Conservation (phyloP, 2,888 invertebrate genomes). For the Helicoverpa assulta region DNA sequence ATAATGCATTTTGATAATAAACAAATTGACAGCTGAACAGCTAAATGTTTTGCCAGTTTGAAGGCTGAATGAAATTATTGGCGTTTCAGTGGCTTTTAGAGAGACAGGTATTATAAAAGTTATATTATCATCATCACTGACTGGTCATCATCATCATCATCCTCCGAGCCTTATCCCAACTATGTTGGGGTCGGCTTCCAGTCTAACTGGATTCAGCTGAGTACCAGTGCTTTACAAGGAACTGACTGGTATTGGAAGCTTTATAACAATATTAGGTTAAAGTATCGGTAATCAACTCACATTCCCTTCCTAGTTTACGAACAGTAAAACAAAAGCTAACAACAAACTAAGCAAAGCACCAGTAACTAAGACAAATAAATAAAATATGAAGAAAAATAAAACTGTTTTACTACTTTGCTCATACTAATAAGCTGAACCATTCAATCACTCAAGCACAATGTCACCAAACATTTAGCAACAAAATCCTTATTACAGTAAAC, state of each 20-base stretch:
- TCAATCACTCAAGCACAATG: constrained; percentile 54
- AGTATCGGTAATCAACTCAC: no score
- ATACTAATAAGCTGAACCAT: constrained; percentile 9
- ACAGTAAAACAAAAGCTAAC: background rate
- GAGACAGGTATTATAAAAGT: background rate
- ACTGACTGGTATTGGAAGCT: no score
- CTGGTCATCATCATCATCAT: no score
- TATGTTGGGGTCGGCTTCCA: no score
- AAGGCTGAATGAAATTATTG: background rate
- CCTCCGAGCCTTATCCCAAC: no score
- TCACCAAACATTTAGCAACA: constrained; percentile 54
- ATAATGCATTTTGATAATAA: constrained; percentile 18
- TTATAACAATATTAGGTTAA: no score
- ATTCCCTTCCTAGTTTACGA: no score
- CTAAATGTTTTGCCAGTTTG: background rate
- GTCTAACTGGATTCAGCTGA: no score
- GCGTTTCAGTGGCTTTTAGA: background rate
- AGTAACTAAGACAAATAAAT: background rate
- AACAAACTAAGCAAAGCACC: background rate
- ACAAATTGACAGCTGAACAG: background rate
- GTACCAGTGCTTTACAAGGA: no score
- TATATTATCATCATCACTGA: no score
- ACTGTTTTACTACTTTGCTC: background rate
- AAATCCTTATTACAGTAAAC: constrained; percentile 49
- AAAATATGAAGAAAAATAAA: background rate